Percentiles rank a stretch among this genome's conserved stretches.
These are phyloP conservation scores for Synanthedon andrenaeformis DNA, from an alignment of 2,888 invertebrate genomes.

Conservation along the genomic window DNA sequence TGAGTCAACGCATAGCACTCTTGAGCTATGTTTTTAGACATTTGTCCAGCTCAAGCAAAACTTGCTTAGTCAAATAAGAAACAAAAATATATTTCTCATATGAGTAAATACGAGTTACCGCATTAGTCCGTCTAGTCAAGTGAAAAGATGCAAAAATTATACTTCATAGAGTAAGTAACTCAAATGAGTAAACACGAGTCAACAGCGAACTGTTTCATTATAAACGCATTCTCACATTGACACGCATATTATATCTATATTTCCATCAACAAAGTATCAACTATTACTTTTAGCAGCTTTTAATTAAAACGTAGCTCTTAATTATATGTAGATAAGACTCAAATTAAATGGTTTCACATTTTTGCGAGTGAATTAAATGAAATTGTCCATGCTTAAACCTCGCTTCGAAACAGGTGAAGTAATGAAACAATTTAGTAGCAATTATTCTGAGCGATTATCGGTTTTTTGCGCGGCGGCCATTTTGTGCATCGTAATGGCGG, in stretches of 20 bases:
- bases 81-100: too few relatives aligned
- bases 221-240: conserved; percentile 17
- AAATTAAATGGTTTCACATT: background rate
- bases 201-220: background rate
- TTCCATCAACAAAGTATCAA: background rate
- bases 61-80: too few relatives aligned
- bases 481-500: conserved; percentile 30
- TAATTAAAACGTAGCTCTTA: background rate
- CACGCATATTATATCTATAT: conserved; percentile 6
- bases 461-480: conserved; percentile 40
- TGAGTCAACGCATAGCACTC: background rate
- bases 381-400: background rate
- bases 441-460: conserved; percentile 41
- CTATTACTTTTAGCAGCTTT: background rate
- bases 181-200: background rate
- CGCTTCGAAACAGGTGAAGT: conserved; percentile 30
- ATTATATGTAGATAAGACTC: background rate
- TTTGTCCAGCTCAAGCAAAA: too few relatives aligned
- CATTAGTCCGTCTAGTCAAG: too few relatives aligned
- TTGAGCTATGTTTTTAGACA: too few relatives aligned
- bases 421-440: conserved; percentile 50
- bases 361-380: background rate
- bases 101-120: too few relatives aligned
- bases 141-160: too few relatives aligned
- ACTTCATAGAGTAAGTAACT: too few relatives aligned